Evolutionary conservation across 1,140 invertebrate species (phyloP), one percentile per base, ranked within the genome.

Genomic region (Trypoxylus dichotomus): DNA sequence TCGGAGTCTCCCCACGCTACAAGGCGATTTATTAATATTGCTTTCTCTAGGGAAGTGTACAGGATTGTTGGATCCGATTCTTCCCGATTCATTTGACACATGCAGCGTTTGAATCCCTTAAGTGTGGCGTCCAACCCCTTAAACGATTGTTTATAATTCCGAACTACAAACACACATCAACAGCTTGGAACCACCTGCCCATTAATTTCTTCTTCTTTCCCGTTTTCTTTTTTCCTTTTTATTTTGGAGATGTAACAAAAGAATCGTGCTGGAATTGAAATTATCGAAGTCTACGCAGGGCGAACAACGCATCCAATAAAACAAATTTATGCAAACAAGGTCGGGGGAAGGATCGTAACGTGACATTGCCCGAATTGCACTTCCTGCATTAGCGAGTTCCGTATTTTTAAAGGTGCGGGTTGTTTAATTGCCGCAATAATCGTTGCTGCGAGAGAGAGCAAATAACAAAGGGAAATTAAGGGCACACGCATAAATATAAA

Each of bases 381-480:
- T 68, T 77, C 68, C 41, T 41, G 54, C 71, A 77, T 37, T 37
- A 0, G 43, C 13, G 13, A 19, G 13, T 47, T 47, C 43, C 43
- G 63, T 24, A 54, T 76, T 76, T 76, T 76, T 58, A 58, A 21
- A 77, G 60, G 76, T 77, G 76, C 63, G 76, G 58, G 76, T 58
- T 79, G 77, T 19, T 76, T 47, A 47, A 47, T 19, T 19, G n/a
- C 43, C 43, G 43, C 43, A 47, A 47, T 47, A 47, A 47, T 47
- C 43, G n/a, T 47, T 47, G 43, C 43, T 47, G 43, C 43, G 10
- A 37, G 43, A 47, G 43, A 80, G 79, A 80, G 74, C 76, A 79
- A 74, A 77, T 75, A 79, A 79, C 76, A 81, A 81, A 81, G 74
- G 76, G 76, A 81, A 81, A 81, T 81, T 81, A 81, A 79, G 79